Evolutionary conservation across 2,113 vertebrate genomes (phyloP), one percentile per base, ranked within the genome.

Genomic region (Trogon surrucura): DNA sequence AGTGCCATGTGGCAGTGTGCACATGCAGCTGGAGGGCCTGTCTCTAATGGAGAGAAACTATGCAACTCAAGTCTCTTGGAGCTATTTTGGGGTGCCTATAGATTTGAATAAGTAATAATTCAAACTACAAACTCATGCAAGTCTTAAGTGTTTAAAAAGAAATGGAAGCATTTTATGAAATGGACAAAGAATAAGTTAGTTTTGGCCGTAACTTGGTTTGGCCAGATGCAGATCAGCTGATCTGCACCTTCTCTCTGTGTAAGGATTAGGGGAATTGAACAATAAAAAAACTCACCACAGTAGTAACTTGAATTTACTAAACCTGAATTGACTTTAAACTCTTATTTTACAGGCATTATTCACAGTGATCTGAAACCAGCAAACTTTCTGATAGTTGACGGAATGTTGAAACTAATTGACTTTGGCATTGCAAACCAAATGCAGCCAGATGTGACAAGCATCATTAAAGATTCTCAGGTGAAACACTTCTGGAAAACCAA

Each of bases 361-460:
- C 99, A 99, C 94, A 99, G 99, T 96, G 99, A 99, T 93, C 95
- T 99, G 96, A 99, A 99, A 96, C 99, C 99, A 71, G 99, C 99
- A 36, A 99, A 99, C 95, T 99, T 99, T 97, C 97, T 99, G 65
- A 99, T 99, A 65, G 99, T 99, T 94, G 99, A 99, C 77, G 99
- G 99, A 26, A 99, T 99, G 56, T 96, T 99, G 77, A 99, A 99
- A 92, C 90, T 99, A 70, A 99, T 99, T 65, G 99, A 99, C 97
- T 99, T 99, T 95, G 99, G 99, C 36, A 99, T 99, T 71, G 99
- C 99, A 91, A 99, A 99, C 94, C 98, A 98, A 97, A 99, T 99
- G 97, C 99, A 99, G 57, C 99, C 99, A 73, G 99, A 99, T 96
- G 99, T 99, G 54, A 99, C 99, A 6, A 99, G 99, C 97, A 99